Evolutionary conservation across 2,888 invertebrate species (phyloP), one percentile per base, ranked within the genome.

Genomic region (Euclidia mi): DNA sequence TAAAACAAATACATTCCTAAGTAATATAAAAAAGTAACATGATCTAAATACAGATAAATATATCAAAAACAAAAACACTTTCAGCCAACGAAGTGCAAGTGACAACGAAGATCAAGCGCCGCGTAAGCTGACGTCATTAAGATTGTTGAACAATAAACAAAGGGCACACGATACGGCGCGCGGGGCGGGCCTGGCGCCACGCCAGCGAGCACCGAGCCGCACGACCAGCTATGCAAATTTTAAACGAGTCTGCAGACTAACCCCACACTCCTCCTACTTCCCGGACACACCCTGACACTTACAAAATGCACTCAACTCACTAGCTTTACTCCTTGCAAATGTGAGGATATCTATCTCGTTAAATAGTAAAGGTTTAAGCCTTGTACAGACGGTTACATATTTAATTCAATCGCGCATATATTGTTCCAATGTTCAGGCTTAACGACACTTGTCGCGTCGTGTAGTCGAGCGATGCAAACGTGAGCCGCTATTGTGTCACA

Each of bases 301-400:
- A 61, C 61, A 17, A 59, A 61, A 58, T 65, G 69, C 69, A 59
- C 60, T 71, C 47, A 37, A 14, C 31, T 53, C 52, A 42, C 53
- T 38, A 56, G 60, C 40, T 65, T 56, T 48, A 50, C 44, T 49
- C 43, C 40, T 56, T 48, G 34, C 10, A 50, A 49, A 31, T 12
- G 37, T 58, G 50, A 29, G 12, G n/a, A 9, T 35, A 50, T 42
- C 37, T 18, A 40, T 20, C 37, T 48, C 35, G 29, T 47, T 47
- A 50, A 56, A 56, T 50, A 67, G 32, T 62, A 56, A 56, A 20
- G 50, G 29, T 11, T 4, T 29, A 44, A 50, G 44, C 50, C 29
- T 29, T 25, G 35, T 29, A 35, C 29, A 34, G 40, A 40, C 38
- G 28, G 28, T 29, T 40, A n/a, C 38, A 64, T 66, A 43, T 60